Evolutionary conservation across 2,888 invertebrate genomes (phyloP).

Genomic region (Dryococelus australis): DNA sequence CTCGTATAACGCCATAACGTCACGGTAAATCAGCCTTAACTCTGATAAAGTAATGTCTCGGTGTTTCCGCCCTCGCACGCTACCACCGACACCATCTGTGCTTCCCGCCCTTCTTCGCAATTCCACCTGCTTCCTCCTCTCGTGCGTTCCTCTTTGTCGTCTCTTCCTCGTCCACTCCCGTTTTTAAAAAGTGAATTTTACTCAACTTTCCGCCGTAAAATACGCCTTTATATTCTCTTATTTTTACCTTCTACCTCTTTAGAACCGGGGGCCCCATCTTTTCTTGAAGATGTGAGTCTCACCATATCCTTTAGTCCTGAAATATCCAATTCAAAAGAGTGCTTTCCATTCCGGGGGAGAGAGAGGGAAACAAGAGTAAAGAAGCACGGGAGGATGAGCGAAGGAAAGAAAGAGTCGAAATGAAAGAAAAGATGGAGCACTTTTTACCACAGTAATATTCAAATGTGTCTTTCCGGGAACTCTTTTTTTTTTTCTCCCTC

Average conservation of each 20-base stretch:
- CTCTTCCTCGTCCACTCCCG: constrained; percentile 30
- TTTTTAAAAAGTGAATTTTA: constrained; percentile 42
- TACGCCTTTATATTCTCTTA: constrained; percentile 38
- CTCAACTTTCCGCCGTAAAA: constrained; percentile 42
- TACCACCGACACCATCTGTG: background rate
- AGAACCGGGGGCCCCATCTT: constrained; percentile 18
- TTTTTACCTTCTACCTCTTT: constrained; percentile 34
- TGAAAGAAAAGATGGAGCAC: constrained; percentile 27
- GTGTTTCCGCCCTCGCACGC: background rate
- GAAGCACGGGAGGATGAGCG: constrained; percentile 25
- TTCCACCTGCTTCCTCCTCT: constrained; percentile 29
- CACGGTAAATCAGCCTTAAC: constrained; percentile 11
- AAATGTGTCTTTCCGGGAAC: constrained; percentile 41
- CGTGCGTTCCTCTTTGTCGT: constrained; percentile 26
- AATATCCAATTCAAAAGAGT: constrained; percentile 47
- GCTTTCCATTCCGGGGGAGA: constrained; percentile 40
- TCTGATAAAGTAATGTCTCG: constrained; percentile 11
- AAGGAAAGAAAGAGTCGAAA: constrained; percentile 27
- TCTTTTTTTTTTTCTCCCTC: background rate
- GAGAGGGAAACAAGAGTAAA: constrained; percentile 23
- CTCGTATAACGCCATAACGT: background rate
- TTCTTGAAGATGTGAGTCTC: constrained; percentile 42
- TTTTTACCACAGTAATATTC: constrained; percentile 45
- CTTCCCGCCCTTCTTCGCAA: background rate
- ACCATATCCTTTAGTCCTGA: constrained; percentile 44